These are phyloP conservation scores for Nomada flava DNA, from an alignment of 2,888 invertebrate species.

Conservation along the genomic window DNA sequence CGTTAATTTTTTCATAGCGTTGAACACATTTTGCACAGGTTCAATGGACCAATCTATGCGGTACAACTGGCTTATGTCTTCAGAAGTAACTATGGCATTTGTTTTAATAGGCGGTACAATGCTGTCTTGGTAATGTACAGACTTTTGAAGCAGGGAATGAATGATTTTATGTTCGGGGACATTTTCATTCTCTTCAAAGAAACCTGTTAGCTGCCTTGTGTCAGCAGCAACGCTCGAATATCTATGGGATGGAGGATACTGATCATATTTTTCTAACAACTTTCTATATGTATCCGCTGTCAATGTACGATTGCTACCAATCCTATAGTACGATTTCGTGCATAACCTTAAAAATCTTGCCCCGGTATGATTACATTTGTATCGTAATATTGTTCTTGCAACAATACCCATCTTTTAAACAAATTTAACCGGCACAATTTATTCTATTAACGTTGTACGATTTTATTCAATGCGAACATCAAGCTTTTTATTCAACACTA, in stretches of 20 bases:
- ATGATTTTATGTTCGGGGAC: not conserved
- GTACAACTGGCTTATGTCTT: not conserved
- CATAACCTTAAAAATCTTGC: conserved; percentile 21
- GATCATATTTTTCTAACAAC: not conserved
- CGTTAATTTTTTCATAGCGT: conserved; percentile 18
- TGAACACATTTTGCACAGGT: rapidly evolving
- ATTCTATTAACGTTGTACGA: not conserved
- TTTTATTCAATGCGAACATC: not conserved
- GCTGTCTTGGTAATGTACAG: not conserved
- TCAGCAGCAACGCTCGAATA: not conserved
- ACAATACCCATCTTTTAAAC: conserved; percentile 1
- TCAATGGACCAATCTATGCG: not conserved
- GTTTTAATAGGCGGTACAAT: conserved; percentile 1
- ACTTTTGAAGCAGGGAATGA: not conserved
- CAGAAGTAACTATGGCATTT: not conserved
- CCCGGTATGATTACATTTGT: not conserved
- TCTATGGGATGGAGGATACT: not conserved
- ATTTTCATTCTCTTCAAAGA: rapidly evolving
- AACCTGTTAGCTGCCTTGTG: rapidly evolving
- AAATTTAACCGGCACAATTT: not conserved
- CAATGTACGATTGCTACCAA: not conserved
- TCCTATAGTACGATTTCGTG: not conserved
- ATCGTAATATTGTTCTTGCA: not conserved
- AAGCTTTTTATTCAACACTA: not conserved
- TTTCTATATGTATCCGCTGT: not conserved